Evolutionary conservation across 1,140 invertebrate genomes (phyloP), one percentile per base, ranked within the genome.

Genomic region (Tenebrio molitor): DNA sequence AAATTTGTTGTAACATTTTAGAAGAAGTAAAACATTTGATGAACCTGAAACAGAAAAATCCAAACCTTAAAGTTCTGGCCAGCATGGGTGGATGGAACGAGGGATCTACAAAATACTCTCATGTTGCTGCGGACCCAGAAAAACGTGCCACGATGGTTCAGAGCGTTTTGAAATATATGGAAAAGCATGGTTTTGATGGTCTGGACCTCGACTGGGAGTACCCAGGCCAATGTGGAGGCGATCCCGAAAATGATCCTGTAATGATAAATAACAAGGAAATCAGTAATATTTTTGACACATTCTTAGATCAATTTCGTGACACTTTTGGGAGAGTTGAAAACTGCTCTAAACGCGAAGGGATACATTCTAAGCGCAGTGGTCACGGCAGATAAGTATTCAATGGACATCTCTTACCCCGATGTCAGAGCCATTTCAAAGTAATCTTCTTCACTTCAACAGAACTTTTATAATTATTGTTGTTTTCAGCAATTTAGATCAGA

Each of bases 181-280:
- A 90, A 8, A 86, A 89, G 77, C 93, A 93, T 74, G 82, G 88
- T 7, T 95, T 95, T 71, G 92, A 95, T 80, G 93, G 93, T 1
- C 90, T 95, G 66, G 93, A 95, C 79, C 84, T 95, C 68, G 93
- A 94, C 77, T 95, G 93, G 93, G 91, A 95, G 82, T 95, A 95
- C 78, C 94, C 94, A 1, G 92, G 79, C 79, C 53, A 69, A 81
- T 23, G 72, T 66, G 72, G 75, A 21, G 50, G 50, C 8, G 1
- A 44, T 68, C 12, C 36, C 4, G 36, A 39, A n/a, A 39, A 12
- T 8, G 36, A 39, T 39, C 12, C 36, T 7, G 36, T 39, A 39
- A 12, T 8, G 14, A 42, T 14, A 36, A n/a, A 15, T 91, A 89
- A 75, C 15, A 1, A 0, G 69, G 95, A 85, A 84, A 90, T 7